Percentiles rank a stretch among this genome's conserved stretches.
These are phyloP conservation scores for Meteorus sp. DNA, from an alignment of 1,140 invertebrate species.

Conservation along the genomic window DNA sequence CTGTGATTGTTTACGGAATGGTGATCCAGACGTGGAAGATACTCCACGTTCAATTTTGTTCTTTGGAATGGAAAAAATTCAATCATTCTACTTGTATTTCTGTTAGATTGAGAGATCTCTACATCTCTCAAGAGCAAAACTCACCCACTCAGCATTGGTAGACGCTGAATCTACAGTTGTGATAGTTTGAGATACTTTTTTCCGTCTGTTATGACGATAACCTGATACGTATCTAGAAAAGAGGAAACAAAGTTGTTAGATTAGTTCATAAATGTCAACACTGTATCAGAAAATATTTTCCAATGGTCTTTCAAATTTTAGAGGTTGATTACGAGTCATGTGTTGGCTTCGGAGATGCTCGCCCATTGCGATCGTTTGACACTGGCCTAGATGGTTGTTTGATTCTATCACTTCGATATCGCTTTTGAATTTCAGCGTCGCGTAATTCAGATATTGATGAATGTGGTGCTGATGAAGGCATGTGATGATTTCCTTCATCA, in stretches of 20 bases:
- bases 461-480: conserved; percentile 18
- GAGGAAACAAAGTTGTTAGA: background rate
- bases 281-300: background rate
- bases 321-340: conserved; percentile 13
- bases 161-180: background rate
- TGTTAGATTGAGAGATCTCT: too few species aligned
- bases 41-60: too few species aligned
- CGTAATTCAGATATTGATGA: conserved; percentile 4
- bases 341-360: background rate
- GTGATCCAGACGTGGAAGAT: too few species aligned
- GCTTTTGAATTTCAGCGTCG: background rate
- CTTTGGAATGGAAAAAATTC: too few species aligned
- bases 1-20: too few species aligned
- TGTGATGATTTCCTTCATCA: conserved; percentile 22
- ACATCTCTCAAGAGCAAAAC: too few species aligned
- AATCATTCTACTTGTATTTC: too few species aligned
- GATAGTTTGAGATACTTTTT: background rate
- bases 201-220: background rate
- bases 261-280: too few species aligned
- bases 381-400: conserved; percentile 12
- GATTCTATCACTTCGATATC: conserved; percentile 23
- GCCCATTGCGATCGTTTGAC: background rate
- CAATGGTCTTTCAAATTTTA: background rate
- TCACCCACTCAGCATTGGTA: background rate
- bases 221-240: background rate